Percentiles rank a stretch among this genome's conserved stretches.
Evolutionary conservation across 2,888 invertebrate genomes (phyloP).

Genomic region (Apamea sordens): DNA sequence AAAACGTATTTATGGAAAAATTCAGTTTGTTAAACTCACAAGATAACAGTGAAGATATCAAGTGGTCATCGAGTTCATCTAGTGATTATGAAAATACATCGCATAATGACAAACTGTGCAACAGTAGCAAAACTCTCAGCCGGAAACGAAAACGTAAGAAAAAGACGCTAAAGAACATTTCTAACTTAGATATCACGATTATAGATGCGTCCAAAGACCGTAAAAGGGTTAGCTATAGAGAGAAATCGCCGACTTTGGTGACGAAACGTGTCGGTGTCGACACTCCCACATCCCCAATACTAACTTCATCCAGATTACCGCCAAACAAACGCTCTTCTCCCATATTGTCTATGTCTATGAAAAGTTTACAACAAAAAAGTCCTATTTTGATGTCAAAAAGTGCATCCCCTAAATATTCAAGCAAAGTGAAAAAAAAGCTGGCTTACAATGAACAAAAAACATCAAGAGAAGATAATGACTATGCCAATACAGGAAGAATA

Average conservation of each 20-base stretch:
- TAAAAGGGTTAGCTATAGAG: slow-evolving; percentile 45
- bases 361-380: slow-evolving; percentile 69
- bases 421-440: slow-evolving; percentile 77
- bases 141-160: slow-evolving; percentile 81
- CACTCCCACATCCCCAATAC: slow-evolving; percentile 69
- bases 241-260: slow-evolving; percentile 72
- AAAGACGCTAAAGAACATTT: slow-evolving; percentile 74
- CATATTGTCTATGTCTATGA: slow-evolving; percentile 63
- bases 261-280: slow-evolving; percentile 41
- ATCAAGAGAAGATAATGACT: not conserved
- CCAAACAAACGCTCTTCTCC: slow-evolving; percentile 70
- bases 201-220: slow-evolving; percentile 66
- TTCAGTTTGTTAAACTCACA: slow-evolving; percentile 82
- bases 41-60: slow-evolving; percentile 80
- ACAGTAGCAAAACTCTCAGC: slow-evolving; percentile 57
- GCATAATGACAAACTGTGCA: slow-evolving; percentile 56
- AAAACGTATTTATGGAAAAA: slow-evolving; percentile 78
- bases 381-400: slow-evolving; percentile 77
- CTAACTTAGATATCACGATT: slow-evolving; percentile 80
- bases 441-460: slow-evolving; percentile 59
- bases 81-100: slow-evolving; percentile 80
- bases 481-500: not conserved
- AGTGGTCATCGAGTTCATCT: slow-evolving; percentile 83
- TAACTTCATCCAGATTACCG: slow-evolving; percentile 58
- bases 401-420: slow-evolving; percentile 66